Evolutionary conservation across 2,888 invertebrate genomes (phyloP).

Genomic region (Teleogryllus oceanicus): DNA sequence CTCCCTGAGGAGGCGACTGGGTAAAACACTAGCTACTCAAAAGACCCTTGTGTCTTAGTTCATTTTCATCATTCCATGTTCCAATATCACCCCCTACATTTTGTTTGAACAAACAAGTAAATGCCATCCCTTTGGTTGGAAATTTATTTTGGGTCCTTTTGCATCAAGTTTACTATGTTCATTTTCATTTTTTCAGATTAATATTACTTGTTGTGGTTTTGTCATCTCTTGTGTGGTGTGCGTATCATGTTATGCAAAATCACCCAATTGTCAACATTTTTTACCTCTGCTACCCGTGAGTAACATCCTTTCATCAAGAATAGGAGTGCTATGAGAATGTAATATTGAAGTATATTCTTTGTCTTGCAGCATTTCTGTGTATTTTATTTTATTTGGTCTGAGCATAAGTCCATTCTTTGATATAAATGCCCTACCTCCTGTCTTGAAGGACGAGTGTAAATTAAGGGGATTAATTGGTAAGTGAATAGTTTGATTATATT

Average conservation of each 20-base stretch:
- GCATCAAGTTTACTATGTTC: slow-evolving; percentile 19
- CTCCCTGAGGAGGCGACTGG: too few species aligned
- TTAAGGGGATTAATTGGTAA: slow-evolving; percentile 45
- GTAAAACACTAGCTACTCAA: too few species aligned
- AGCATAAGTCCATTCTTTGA: slow-evolving; percentile 75
- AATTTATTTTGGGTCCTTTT: not conserved
- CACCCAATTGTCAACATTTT: slow-evolving; percentile 76
- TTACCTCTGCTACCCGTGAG: slow-evolving; percentile 88
- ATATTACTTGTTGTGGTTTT: slow-evolving; percentile 60
- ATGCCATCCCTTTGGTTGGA: not conserved
- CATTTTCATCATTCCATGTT: too few species aligned
- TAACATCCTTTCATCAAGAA: slow-evolving; percentile 42
- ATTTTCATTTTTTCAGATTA: slow-evolving; percentile 53
- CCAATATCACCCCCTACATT: too few species aligned
- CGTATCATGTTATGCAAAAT: slow-evolving; percentile 68
- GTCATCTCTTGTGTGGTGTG: slow-evolving; percentile 62
- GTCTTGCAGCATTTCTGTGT: slow-evolving; percentile 65
- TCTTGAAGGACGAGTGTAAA: slow-evolving; percentile 47
- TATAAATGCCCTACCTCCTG: slow-evolving; percentile 47
- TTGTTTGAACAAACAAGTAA: not conserved
- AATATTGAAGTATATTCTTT: slow-evolving; percentile 23
- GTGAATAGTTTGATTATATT: slow-evolving; percentile 12
- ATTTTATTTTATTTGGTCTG: slow-evolving; percentile 77
- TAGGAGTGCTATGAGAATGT: not conserved
- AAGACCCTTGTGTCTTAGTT: too few species aligned